A percentile compares a stretch with the other conserved stretches of the same genome.
Conservation (phyloP, 2,888 invertebrate species). For the Sinohyriopsis cumingii region DNA sequence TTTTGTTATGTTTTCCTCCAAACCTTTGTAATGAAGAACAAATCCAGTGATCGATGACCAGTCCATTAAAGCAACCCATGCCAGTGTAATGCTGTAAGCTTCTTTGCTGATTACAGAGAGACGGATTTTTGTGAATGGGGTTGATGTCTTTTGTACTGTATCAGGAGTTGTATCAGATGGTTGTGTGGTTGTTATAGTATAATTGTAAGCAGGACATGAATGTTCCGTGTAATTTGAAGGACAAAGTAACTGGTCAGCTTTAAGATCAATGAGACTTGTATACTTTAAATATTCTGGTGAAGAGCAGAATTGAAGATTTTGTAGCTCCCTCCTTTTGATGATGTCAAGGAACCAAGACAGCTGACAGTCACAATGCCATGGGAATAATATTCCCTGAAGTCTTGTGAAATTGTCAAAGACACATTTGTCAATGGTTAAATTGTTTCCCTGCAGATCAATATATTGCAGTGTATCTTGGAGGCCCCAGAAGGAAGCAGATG, state of each 20-base stretch:
- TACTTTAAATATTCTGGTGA: no score
- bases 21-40: no score
- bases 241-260: no score
- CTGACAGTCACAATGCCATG: conserved; percentile 87
- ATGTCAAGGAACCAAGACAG: conserved; percentile 82
- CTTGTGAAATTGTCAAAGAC: conserved; percentile 47
- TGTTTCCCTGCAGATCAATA: conserved; percentile 42
- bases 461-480: conserved; percentile 37
- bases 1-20: no score
- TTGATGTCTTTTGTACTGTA: background rate
- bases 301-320: no score
- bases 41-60: no score
- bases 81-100: no score
- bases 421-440: conserved; percentile 51
- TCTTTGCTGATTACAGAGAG: no score
- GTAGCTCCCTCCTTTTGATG: conserved; percentile 14
- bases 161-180: background rate
- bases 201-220: background rate
- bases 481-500: conserved; percentile 50
- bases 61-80: no score
- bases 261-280: no score
- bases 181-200: background rate
- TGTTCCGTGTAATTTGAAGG: no score
- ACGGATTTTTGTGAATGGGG: background rate
- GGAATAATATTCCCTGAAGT: conserved; percentile 75